Evolutionary conservation across 2,113 vertebrate genomes (phyloP).

Genomic region (Oceanodroma tethys): DNA sequence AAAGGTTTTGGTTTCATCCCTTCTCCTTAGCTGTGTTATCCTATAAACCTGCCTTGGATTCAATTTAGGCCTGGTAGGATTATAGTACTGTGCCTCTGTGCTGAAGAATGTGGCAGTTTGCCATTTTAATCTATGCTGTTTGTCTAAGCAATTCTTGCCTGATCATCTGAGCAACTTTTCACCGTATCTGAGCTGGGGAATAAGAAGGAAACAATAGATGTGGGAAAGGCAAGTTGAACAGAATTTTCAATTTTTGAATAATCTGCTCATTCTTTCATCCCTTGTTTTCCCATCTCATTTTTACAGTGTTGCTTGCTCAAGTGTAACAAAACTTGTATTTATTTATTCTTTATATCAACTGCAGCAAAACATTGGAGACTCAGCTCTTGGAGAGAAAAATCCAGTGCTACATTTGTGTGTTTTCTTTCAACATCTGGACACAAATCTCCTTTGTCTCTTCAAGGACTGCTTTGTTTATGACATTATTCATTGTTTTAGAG

Average conservation of each 20-base stretch:
- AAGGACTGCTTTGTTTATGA: slow-evolving; percentile 30
- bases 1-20: background rate
- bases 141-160: background rate
- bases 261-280: background rate
- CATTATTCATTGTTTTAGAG: slow-evolving; percentile 11
- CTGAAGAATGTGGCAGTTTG: slow-evolving; percentile 4
- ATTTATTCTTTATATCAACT: background rate
- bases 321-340: background rate
- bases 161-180: background rate
- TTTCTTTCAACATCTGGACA: background rate
- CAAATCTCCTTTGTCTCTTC: background rate
- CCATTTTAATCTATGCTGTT: background rate
- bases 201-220: background rate
- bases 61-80: background rate
- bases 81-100: background rate
- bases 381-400: background rate
- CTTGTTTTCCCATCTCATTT: background rate
- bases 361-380: background rate
- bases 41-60: background rate
- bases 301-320: background rate
- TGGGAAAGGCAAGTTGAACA: background rate
- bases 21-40: background rate
- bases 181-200: background rate
- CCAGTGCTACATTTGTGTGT: background rate
- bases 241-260: background rate